phyloP scores from a whole-genome alignment of 2,888 invertebrate genomes.

The Rotaria socialis region DNA sequence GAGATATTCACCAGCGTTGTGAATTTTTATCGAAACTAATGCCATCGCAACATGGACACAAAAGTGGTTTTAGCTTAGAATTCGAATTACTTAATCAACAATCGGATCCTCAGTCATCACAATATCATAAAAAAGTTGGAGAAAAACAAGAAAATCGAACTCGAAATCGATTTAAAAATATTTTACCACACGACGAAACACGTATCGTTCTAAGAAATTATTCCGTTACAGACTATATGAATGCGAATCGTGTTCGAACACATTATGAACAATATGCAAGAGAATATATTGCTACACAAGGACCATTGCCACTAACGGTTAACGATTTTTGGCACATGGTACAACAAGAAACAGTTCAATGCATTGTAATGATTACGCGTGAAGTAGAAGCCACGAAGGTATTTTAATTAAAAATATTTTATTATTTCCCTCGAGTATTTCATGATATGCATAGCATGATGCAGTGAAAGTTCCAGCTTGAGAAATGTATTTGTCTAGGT shows the following conservation, averaged over 20 bases:
- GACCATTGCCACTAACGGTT: constrained; percentile 83
- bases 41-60: not conserved
- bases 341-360: constrained; percentile 87
- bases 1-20: constrained; percentile 32
- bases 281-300: constrained; percentile 88
- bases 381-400: constrained; percentile 85
- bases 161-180: constrained; percentile 96
- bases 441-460: too few relatives aligned
- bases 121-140: constrained; percentile 62
- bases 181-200: constrained; percentile 93
- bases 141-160: constrained; percentile 83
- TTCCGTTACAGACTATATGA: constrained; percentile 85
- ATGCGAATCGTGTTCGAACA: constrained; percentile 83
- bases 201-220: constrained; percentile 76
- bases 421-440: too few relatives aligned
- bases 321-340: constrained; percentile 96
- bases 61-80: not conserved
- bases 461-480: too few relatives aligned
- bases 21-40: constrained; percentile 13
- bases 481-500: too few relatives aligned
- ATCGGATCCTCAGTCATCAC: not conserved
- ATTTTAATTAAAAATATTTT: constrained; percentile 47
- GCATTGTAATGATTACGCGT: constrained; percentile 95
- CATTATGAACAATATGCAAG: constrained; percentile 58
- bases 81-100: constrained; percentile 36